Evolutionary conservation across 2,113 vertebrate genomes (phyloP), one percentile per base, ranked within the genome.

Genomic region (Todiramphus chloris): DNA sequence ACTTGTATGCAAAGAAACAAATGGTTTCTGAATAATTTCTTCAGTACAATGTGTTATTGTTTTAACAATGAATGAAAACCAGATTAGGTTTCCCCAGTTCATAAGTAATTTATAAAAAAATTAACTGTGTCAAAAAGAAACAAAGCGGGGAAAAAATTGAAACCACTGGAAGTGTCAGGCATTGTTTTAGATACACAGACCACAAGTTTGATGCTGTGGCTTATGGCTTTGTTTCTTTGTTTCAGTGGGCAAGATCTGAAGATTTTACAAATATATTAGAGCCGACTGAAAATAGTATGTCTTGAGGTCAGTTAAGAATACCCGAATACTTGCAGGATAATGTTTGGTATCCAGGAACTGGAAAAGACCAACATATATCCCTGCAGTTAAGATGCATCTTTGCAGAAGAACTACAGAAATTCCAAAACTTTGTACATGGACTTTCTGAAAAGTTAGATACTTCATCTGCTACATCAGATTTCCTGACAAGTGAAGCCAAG

Each of bases 341-440:
- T 48, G 6, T 73, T 74, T 81, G 17, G 9, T 37, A 4, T 74
- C 24, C 21, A 39, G 41, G 33, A 66, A 44, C 1, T 77, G 25
- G 66, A 16, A 43, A n/a, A 92, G 13, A 35, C 20, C 8, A 68
- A 4, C 33, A 12, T 0, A 1, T 33, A 20, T 46, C 20, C 18
- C 9, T 75, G 15, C 10, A 41, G 37, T 51, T 58, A 68, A 44
- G 53, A 51, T 0, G 0, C 6, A 10, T 77, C 30, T 86, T 23
- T 90, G 27, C 16, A 85, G 21, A 50, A 58, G 35, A 68, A 4
- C 44, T 48, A 25, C 2, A 9, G 39, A 68, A 82, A 68, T n/a
- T 25, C 5, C 9, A 30, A 6, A 2, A 17, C n/a, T 46, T 60
- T 68, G 9, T 68, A 25, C 0, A 0, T 64, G 11, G 51, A 56